A percentile compares a stretch with the other conserved stretches of the same genome.
Conservation (phyloP, 2,113 vertebrate species). For the Vireo altiloquus region DNA sequence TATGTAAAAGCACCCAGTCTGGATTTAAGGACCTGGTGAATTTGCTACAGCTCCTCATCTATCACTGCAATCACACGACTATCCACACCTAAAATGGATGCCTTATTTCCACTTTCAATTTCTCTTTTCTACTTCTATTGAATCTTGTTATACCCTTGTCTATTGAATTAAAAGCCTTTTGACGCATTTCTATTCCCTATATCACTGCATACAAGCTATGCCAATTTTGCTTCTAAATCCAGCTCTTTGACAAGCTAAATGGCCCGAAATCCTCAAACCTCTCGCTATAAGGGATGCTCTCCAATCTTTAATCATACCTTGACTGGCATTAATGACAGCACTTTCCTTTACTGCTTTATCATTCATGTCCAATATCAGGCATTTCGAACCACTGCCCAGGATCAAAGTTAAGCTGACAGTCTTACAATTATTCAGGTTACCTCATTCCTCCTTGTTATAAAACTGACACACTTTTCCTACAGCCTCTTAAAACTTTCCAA, state of each 20-base stretch:
- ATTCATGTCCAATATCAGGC: not conserved
- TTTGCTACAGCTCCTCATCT: not conserved
- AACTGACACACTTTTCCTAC: not conserved
- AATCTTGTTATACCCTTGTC: not conserved
- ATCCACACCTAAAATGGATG: not conserved
- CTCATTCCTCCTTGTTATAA: not conserved
- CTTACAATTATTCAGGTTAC: not conserved
- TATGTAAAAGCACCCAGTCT: not conserved
- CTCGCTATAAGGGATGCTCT: not conserved
- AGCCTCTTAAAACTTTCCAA: not conserved
- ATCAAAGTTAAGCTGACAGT: not conserved
- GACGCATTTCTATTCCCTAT: not conserved
- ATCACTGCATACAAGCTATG: not conserved
- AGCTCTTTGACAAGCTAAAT: slow-evolving; percentile 31
- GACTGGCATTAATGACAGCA: slow-evolving; percentile 5
- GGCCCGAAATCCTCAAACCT: not conserved
- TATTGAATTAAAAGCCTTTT: slow-evolving; percentile 44
- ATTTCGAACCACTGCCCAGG: not conserved
- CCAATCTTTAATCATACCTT: not conserved
- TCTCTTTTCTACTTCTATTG: not conserved
- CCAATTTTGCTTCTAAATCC: slow-evolving; percentile 24
- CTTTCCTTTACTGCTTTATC: slow-evolving; percentile 11
- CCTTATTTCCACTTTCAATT: slow-evolving; percentile 10
- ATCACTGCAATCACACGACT: not conserved
- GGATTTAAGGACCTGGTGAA: not conserved